Evolutionary conservation across 2,113 vertebrate genomes (phyloP), one percentile per base, ranked within the genome.

Genomic region (Synodontis membranacea): DNA sequence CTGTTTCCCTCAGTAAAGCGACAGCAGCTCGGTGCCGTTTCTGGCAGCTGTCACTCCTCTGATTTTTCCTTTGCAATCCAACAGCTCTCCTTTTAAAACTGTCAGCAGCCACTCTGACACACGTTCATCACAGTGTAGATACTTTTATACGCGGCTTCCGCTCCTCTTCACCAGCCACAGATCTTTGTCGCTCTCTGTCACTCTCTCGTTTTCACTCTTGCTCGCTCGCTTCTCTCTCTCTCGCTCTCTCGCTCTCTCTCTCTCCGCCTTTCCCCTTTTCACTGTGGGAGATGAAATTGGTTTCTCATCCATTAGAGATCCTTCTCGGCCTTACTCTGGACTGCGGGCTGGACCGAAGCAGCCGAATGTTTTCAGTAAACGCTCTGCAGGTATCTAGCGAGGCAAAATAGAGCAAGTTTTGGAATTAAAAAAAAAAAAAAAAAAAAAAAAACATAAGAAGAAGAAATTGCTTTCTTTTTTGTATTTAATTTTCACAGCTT

Each of bases 201-300:
- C 89, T 93, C 89, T 87, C 82, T 90, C 86, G 12, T 88, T 70
- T 80, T 91, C 86, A 80, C 84, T 86, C 83, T 89, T 89, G 89
- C 89, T 56, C 48, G 48, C 48, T 91, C 85, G 78, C 84, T 86
- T 84, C 66, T 88, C 86, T n/a, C 84, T 46, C 85, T 52, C 90
- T 89, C 90, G 88, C 89, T 90, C 84, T 91, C 92, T 93, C 92
- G 91, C 14, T 76, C 72, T 64, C 60, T 83, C 91, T 92, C 92
- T 90, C 90, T 92, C 89, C 83, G 62, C 86, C 81, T 28, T 84
- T 37, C 84, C 54, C 70, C 42, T 48, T 80, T 90, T 90, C 90
- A 89, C 90, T 91, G 90, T 91, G 80, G 84, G 92, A 93, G 93
- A 94, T 94, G 90, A 94, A 94, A 95, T 94, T 93, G 92, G 93